Conservation (phyloP, 2,888 invertebrate genomes). For the Scrobipalpa costella region DNA sequence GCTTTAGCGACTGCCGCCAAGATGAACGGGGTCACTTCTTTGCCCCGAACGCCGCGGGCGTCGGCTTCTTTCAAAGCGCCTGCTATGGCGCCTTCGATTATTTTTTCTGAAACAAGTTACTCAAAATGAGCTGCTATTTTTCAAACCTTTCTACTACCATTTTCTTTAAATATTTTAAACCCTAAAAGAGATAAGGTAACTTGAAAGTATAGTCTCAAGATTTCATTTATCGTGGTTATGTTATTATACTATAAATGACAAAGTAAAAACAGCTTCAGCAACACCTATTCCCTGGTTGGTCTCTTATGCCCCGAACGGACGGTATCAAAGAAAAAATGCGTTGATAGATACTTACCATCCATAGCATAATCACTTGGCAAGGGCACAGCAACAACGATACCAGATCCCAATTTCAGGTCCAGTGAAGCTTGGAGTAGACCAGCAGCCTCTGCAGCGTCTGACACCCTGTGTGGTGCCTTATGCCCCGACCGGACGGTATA, state of each 20-base stretch:
- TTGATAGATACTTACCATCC: conserved; percentile 61
- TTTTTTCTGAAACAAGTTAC: conserved; percentile 57
- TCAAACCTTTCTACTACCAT: too few species aligned
- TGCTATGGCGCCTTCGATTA: conserved; percentile 86
- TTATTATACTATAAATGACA: too few species aligned
- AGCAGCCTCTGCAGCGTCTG: conserved; percentile 85
- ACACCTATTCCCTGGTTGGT: too few species aligned
- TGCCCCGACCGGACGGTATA: conserved; percentile 90
- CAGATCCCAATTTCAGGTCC: conserved; percentile 82
- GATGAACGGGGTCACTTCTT: conserved; percentile 96
- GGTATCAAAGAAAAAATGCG: too few species aligned
- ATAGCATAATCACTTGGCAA: conserved; percentile 88
- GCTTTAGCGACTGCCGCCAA: conserved; percentile 87
- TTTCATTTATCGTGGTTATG: too few species aligned
- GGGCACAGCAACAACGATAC: conserved; percentile 94
- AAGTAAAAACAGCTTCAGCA: not conserved
- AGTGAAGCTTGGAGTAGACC: conserved; percentile 81
- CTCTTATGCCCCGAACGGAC: too few species aligned
- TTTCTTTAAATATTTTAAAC: too few species aligned
- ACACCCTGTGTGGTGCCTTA: conserved; percentile 86
- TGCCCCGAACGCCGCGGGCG: conserved; percentile 85
- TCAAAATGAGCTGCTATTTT: conserved; percentile 25
- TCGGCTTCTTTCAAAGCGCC: conserved; percentile 84
- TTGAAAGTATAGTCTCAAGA: too few species aligned
- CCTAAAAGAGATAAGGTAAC: too few species aligned